A percentile compares a stretch with the other conserved stretches of the same genome.
These are phyloP conservation scores for Ditylenchus weischeri DNA, from an alignment of 2,888 invertebrate genomes.

Conservation along the genomic window DNA sequence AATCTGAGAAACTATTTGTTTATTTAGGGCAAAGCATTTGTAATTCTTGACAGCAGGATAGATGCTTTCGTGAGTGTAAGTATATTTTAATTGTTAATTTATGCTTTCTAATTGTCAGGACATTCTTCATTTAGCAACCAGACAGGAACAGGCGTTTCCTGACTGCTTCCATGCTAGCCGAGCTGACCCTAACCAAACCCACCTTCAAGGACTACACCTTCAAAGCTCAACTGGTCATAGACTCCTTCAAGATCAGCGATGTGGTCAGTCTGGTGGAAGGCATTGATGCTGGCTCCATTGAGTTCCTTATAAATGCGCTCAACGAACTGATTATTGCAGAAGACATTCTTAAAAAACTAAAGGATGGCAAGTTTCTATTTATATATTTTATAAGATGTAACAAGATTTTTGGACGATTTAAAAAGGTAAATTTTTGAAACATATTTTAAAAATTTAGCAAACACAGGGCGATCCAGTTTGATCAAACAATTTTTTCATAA, in stretches of 20 bases:
- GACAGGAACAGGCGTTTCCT: constrained; percentile 54
- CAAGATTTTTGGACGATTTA: background rate
- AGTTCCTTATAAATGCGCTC: constrained; percentile 56
- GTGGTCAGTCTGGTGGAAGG: constrained; percentile 51
- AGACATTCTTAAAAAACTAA: constrained; percentile 55
- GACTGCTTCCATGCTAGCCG: constrained; percentile 55
- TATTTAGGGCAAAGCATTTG: constrained; percentile 42
- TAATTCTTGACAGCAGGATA: constrained; percentile 52
- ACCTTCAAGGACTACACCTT: constrained; percentile 53
- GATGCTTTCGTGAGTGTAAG: constrained; percentile 56
- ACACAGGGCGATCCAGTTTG: too few species aligned
- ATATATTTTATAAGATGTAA: background rate
- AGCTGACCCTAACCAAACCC: constrained; percentile 49
- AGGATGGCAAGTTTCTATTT: constrained; percentile 36
- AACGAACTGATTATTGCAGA: constrained; percentile 56
- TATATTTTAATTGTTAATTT: background rate
- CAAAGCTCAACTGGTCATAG: constrained; percentile 48
- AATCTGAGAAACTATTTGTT: too few species aligned
- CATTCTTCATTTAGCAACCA: constrained; percentile 40
- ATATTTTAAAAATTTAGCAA: background rate
- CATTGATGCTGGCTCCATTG: constrained; percentile 54
- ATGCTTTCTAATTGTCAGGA: constrained; percentile 8
- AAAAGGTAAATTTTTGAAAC: background rate
- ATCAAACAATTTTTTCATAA: too few species aligned
- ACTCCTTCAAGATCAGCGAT: constrained; percentile 55